phyloP scores from a whole-genome alignment of 2,113 vertebrate species.

The Beaufortia kweichowensis region DNA sequence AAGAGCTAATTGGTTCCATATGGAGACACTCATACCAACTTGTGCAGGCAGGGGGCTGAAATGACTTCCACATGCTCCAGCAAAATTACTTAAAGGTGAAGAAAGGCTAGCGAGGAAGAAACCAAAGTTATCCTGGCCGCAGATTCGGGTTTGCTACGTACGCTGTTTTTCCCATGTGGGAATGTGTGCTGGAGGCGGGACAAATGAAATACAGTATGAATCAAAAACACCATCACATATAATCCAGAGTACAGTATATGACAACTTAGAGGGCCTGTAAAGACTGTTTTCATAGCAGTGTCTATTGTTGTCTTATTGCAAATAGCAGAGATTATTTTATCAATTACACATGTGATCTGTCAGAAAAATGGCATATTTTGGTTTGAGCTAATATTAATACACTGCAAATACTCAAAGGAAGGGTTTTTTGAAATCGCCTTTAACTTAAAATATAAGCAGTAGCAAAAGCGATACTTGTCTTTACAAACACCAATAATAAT shows the following conservation, averaged over 20 bases:
- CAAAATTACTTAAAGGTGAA: constrained; percentile 53
- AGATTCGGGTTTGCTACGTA: constrained; percentile 34
- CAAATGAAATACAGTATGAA: not conserved
- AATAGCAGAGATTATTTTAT: no score
- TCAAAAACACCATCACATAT: not conserved
- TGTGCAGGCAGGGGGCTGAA: constrained; percentile 51
- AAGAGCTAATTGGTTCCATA: constrained; percentile 60
- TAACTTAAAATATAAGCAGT: not conserved
- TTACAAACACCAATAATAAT: not conserved
- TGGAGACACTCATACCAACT: constrained; percentile 56
- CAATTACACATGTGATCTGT: no score
- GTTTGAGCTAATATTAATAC: no score
- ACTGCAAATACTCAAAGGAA: no score
- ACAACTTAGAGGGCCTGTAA: no score
- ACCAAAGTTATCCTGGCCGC: constrained; percentile 45
- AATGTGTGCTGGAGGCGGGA: constrained; percentile 3
- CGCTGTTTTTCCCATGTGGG: constrained; percentile 42
- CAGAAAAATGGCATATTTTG: no score
- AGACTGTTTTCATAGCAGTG: not conserved
- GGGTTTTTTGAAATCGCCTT: no score
- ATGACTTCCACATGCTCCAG: constrained; percentile 64
- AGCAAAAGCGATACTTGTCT: not conserved
- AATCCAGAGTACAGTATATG: not conserved
- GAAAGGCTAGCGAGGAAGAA: constrained; percentile 31
- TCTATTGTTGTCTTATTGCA: not conserved